phyloP scores from a whole-genome alignment of 1,140 invertebrate species.

The Drosophila kohkoa region DNA sequence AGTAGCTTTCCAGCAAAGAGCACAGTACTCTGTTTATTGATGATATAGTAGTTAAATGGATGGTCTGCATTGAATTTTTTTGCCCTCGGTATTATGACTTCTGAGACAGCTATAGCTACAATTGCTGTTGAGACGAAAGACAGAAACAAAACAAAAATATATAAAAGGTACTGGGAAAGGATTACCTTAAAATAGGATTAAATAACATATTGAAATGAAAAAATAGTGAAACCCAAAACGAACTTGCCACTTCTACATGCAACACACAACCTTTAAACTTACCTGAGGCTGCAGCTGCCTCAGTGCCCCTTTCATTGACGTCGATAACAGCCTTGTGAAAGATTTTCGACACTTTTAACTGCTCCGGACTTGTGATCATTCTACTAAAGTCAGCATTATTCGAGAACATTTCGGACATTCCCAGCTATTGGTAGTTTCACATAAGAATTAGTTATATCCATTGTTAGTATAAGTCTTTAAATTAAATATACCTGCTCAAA shows the following conservation, averaged over 20 bases:
- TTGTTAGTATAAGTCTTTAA: neutral
- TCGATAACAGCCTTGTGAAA: conserved; percentile 87
- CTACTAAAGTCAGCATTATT: too few relatives aligned
- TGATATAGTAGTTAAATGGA: conserved; percentile 60
- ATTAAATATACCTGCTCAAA: conserved; percentile 85
- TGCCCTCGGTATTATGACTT: too few relatives aligned
- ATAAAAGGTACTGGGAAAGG: conserved; percentile 1
- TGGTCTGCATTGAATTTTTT: conserved; percentile 49
- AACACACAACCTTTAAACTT: conserved; percentile 33
- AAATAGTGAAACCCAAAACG: neutral
- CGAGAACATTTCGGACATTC: too few relatives aligned
- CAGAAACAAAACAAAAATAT: too few relatives aligned
- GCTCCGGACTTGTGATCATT: too few relatives aligned
- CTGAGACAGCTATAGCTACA: too few relatives aligned
- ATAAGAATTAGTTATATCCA: neutral
- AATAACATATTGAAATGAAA: conserved; percentile 32
- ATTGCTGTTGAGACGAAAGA: too few relatives aligned
- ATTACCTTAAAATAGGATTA: too few relatives aligned
- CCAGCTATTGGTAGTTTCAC: conserved; percentile 20
- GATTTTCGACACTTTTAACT: conserved; percentile 64
- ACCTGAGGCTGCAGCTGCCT: conserved; percentile 46
- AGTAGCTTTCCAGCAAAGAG: conserved; percentile 50
- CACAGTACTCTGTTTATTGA: conserved; percentile 24
- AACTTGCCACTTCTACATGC: neutral
- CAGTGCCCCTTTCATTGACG: conserved; percentile 86